These are phyloP conservation scores for Trichonephila inaurata DNA, from an alignment of 1,140 invertebrate genomes.

Conservation along the genomic window DNA sequence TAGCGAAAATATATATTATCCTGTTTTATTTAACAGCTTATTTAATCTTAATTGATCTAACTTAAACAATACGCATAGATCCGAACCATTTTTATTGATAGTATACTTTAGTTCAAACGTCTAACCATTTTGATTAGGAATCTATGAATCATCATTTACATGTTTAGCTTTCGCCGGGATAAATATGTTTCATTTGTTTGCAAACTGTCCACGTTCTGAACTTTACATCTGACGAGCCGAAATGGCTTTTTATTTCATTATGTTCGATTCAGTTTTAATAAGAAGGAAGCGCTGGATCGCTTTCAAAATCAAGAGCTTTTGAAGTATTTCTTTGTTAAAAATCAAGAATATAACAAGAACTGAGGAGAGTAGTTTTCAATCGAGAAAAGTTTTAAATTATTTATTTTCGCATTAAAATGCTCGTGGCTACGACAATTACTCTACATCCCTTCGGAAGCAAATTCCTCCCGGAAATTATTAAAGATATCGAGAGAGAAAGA, in stretches of 20 bases:
- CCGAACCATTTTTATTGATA: no score
- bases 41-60: no score
- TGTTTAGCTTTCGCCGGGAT: no score
- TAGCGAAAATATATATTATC: no score
- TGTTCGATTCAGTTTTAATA: background rate
- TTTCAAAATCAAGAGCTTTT: background rate
- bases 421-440: background rate
- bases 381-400: constrained; percentile 20
- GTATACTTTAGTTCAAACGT: no score
- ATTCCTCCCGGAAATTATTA: constrained; percentile 31
- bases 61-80: no score
- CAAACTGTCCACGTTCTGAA: no score
- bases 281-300: background rate
- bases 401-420: constrained; percentile 35
- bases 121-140: no score
- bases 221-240: no score
- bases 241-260: background rate
- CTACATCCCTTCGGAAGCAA: background rate
- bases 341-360: background rate
- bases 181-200: no score
- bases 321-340: background rate
- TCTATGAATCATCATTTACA: no score
- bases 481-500: constrained; percentile 3
- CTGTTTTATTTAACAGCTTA: no score
- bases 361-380: background rate